A percentile compares a stretch with the other conserved stretches of the same genome.
These are phyloP conservation scores for Drosophila orosa DNA, from an alignment of 1,140 invertebrate species.

Conservation along the genomic window DNA sequence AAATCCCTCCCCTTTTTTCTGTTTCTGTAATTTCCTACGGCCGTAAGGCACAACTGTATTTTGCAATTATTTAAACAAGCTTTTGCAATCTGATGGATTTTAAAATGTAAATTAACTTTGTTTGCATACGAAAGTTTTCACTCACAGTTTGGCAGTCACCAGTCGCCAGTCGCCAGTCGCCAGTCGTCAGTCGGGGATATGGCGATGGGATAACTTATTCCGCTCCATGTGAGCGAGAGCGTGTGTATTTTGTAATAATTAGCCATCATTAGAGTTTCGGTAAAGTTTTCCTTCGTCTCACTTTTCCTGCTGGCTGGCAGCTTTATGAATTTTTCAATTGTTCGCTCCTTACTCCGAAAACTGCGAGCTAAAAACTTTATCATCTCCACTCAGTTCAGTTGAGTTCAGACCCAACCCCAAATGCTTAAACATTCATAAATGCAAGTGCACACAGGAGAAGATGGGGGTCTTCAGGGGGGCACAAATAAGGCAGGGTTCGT, in stretches of 20 bases:
- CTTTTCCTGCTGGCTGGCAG: conserved; percentile 46
- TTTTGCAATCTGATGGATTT: conserved; percentile 49
- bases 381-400: conserved; percentile 45
- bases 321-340: conserved; percentile 80
- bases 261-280: conserved; percentile 63
- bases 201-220: conserved; percentile 13
- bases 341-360: conserved; percentile 23
- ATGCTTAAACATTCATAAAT: conserved; percentile 80
- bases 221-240: conserved; percentile 30
- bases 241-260: conserved; percentile 66
- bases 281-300: conserved; percentile 51
- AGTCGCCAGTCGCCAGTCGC: conserved; percentile 1
- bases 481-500: conserved; percentile 20
- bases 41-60: conserved; percentile 37
- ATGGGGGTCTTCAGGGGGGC: not conserved
- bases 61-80: conserved; percentile 57
- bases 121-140: conserved; percentile 46
- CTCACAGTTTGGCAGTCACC: conserved; percentile 30
- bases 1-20: not conserved
- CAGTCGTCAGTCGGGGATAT: not conserved
- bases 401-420: conserved; percentile 47
- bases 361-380: conserved; percentile 42
- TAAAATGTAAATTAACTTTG: conserved; percentile 63
- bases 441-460: conserved; percentile 57
- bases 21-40: conserved; percentile 22